Base-by-base conservation (phyloP, 2,888 invertebrate species). In the Noctua janthe region DNA sequence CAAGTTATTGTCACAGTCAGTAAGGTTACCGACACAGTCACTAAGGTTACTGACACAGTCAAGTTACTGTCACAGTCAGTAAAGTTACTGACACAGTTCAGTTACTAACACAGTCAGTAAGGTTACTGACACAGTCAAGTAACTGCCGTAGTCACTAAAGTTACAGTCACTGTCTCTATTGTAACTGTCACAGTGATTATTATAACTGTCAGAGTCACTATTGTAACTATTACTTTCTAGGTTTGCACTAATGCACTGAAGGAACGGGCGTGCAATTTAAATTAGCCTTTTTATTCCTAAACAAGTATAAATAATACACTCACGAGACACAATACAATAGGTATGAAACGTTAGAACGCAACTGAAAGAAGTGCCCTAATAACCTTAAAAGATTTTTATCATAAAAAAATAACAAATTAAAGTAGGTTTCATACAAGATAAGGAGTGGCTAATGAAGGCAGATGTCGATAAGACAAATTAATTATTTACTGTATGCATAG, bases 371-470 rank as follows among this genome's bases (percentile, higher is more conserved):
- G 4, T 51, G 82, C n/a, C 17, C 15, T 35, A 73, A 17, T 69
- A 7, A 2, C 39, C 39, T 74, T 20, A 67, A 67, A 59, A 81
- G 56, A 80, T 81, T 56, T 23, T 64, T 15, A 62, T 62, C 29
- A 17, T 35, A 11, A 43, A 51, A 78, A 76, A 66, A 49, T 8
- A 43, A n/a, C 0, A 43, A 66, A 20, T 17, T 17, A 29, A 54
- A 49, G 29, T 59, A 71, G 59, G 59, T 83, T 71, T 76, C 29
- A 39, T 23, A 56, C 47, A 71, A 71, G 51, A 67, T 78, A 67
- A 51, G 17, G n/a, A 47, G 15, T 54, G 23, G 39, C 39, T 56
- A 78, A 17, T 51, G 70, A 66, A 62, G n/a, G 74, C 59, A 49
- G 20, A 80, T 69, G 56, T 67, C 43, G 51, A 78, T 71, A 54